phyloP scores from a whole-genome alignment of 2,888 invertebrate genomes.

The Erynnis tages region DNA sequence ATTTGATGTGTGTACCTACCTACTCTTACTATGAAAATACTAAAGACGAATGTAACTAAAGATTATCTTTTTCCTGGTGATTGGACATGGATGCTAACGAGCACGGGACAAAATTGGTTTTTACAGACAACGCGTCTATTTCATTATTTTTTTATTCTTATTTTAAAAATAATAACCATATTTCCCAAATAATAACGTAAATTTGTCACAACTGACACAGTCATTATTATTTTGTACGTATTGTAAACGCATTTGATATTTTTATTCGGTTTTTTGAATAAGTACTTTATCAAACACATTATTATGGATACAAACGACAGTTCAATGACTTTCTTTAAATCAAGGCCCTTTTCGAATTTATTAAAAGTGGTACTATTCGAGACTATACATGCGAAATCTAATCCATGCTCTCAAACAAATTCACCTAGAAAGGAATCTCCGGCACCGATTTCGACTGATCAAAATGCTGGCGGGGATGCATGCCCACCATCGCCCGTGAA shows the following conservation, averaged over 20 bases:
- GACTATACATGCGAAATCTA: constrained; percentile 58
- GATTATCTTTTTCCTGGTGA: too few species aligned
- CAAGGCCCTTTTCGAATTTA: constrained; percentile 49
- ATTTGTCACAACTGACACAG: too few species aligned
- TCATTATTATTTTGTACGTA: too few species aligned
- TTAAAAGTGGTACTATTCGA: constrained; percentile 56
- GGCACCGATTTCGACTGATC: constrained; percentile 26
- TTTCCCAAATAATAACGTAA: too few species aligned
- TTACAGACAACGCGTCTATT: too few species aligned
- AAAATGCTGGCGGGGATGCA: constrained; percentile 44
- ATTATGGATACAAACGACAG: constrained; percentile 37
- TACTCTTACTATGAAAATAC: too few species aligned
- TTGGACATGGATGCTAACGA: too few species aligned
- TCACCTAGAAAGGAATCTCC: constrained; percentile 43
- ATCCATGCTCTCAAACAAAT: constrained; percentile 41
- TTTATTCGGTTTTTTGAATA: not conserved
- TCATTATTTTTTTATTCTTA: too few species aligned
- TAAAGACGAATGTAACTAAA: too few species aligned
- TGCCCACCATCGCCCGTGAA: constrained; percentile 34
- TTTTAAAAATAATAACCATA: too few species aligned
- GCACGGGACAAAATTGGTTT: too few species aligned
- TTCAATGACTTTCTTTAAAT: constrained; percentile 39
- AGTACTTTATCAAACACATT: not conserved
- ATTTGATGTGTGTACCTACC: too few species aligned
- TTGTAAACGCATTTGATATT: not conserved